Conservation (phyloP, 2,797 vertebrate genomes). For the Anguilla pacifica region DNA sequence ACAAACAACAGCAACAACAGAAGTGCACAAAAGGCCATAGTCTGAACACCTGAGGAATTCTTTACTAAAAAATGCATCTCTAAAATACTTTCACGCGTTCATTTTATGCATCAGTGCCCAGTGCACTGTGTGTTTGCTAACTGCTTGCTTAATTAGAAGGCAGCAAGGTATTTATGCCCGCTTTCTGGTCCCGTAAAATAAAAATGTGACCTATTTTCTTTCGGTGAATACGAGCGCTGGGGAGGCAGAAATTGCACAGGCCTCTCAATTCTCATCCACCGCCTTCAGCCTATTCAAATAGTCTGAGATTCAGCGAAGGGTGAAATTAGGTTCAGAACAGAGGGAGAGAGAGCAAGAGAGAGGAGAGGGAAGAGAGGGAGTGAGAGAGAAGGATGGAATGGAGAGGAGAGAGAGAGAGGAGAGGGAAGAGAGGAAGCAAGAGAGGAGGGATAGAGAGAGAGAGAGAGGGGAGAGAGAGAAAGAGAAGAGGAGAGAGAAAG, state of each 20-base stretch:
- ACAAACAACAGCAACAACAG: not conserved
- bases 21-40: not conserved
- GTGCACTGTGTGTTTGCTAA: not conserved
- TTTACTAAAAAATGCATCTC: not conserved
- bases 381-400: not conserved
- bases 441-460: not conserved
- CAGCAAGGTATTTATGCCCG: not conserved
- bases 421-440: not conserved
- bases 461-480: not conserved
- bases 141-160: not conserved
- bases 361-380: not conserved
- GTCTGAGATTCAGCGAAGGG: constrained; percentile 16
- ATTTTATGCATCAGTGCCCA: not conserved
- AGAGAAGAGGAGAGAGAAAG: not conserved
- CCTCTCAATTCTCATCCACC: constrained; percentile 10
- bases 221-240: not conserved
- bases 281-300: constrained; percentile 22
- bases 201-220: constrained; percentile 7
- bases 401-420: not conserved
- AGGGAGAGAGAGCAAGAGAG: not conserved
- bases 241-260: not conserved
- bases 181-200: not conserved
- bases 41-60: not conserved
- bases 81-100: not conserved
- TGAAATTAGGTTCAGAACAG: constrained; percentile 25